Conservation (phyloP, 2,888 invertebrate species). For the Camponotus fellah region DNA sequence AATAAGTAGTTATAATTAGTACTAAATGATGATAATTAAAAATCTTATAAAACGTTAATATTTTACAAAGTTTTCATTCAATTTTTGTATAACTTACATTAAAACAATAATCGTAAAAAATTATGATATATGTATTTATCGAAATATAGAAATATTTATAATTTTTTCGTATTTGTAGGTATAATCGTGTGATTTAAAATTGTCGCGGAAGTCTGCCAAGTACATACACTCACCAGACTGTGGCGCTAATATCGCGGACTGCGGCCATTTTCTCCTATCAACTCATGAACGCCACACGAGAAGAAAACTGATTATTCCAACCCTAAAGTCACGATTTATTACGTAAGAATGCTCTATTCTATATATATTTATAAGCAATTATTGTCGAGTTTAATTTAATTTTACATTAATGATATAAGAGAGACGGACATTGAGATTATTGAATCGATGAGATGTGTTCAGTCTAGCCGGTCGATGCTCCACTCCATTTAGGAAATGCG, state of each 20-base stretch:
- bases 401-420: background rate
- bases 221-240: background rate
- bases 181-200: constrained; percentile 10
- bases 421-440: background rate
- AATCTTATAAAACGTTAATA: background rate
- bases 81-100: background rate
- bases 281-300: constrained; percentile 66
- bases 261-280: constrained; percentile 66
- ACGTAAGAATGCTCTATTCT: constrained; percentile 72
- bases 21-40: background rate
- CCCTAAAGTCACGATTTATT: constrained; percentile 66
- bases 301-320: constrained; percentile 63
- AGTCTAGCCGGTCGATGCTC: background rate
- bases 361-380: constrained; percentile 18
- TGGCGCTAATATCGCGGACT: constrained; percentile 28
- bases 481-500: background rate
- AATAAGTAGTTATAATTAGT: background rate
- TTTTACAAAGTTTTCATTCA: background rate
- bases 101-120: background rate
- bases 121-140: background rate
- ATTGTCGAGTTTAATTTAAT: background rate
- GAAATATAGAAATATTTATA: background rate
- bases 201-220: background rate
- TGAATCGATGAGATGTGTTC: background rate
- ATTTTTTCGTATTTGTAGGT: background rate